These are phyloP conservation scores for Percopsis omiscomaycus DNA, from an alignment of 2,797 vertebrate genomes.

Conservation along the genomic window DNA sequence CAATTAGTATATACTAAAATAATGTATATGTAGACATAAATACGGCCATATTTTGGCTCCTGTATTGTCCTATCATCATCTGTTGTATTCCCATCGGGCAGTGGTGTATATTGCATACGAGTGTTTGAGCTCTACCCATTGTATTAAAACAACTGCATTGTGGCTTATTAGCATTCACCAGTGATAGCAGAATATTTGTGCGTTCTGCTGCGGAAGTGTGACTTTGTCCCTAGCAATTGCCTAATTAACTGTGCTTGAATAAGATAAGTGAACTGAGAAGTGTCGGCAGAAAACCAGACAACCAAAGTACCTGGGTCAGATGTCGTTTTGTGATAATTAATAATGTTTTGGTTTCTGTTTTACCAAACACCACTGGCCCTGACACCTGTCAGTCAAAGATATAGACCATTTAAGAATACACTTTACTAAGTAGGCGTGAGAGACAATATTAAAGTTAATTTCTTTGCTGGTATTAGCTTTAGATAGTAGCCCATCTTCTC, in stretches of 20 bases:
- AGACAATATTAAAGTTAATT: not conserved
- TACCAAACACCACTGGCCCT: slow-evolving; percentile 7
- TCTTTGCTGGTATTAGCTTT: not conserved
- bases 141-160: slow-evolving; percentile 40
- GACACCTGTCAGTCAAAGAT: slow-evolving; percentile 21
- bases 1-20: no score
- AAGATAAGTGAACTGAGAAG: slow-evolving; percentile 60
- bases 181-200: slow-evolving; percentile 53
- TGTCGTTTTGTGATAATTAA: no score
- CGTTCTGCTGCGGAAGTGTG: slow-evolving; percentile 51
- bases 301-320: no score
- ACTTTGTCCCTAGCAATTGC: slow-evolving; percentile 62
- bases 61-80: not conserved
- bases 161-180: slow-evolving; percentile 66
- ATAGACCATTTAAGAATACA: not conserved
- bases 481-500: no score
- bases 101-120: slow-evolving; percentile 9
- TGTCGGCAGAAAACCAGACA: not conserved
- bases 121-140: slow-evolving; percentile 16
- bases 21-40: not conserved
- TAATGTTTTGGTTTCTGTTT: slow-evolving; percentile 3
- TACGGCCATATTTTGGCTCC: not conserved
- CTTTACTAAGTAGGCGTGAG: slow-evolving; percentile 1
- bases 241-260: slow-evolving; percentile 70
- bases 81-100: slow-evolving; percentile 9